Conservation (phyloP, 2,113 vertebrate genomes). For the human (Homo sapiens) region DNA sequence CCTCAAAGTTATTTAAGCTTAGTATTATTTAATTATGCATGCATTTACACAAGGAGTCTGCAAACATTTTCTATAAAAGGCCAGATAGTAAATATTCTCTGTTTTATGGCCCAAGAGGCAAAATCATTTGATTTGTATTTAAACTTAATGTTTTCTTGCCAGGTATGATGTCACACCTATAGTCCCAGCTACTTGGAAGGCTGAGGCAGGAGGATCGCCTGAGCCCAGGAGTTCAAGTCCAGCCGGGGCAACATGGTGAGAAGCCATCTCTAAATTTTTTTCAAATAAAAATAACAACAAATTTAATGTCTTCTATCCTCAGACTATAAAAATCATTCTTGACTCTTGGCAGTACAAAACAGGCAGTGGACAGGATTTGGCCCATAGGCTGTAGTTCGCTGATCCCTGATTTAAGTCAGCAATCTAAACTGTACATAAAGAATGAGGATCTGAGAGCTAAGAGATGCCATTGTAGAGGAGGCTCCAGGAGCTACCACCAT, state of each 20-base stretch:
- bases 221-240: not conserved
- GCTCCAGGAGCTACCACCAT: rapidly evolving
- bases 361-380: not conserved
- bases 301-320: not conserved
- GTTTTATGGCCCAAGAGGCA: not conserved
- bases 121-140: not conserved
- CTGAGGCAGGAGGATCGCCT: not conserved
- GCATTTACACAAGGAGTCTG: not conserved
- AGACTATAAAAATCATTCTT: not conserved
- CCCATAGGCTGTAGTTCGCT: not conserved
- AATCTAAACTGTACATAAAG: not conserved
- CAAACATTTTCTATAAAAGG: not conserved
- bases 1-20: not conserved
- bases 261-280: not conserved
- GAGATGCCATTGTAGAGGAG: not conserved
- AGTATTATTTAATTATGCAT: conserved; percentile 22
- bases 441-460: not conserved
- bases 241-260: not conserved
- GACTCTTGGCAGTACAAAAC: not conserved
- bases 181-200: not conserved
- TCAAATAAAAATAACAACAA: not conserved
- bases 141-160: not conserved
- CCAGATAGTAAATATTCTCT: not conserved
- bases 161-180: not conserved
- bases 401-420: not conserved